Percentiles rank a stretch among this genome's conserved stretches.
Evolutionary conservation across 2,113 vertebrate genomes (phyloP).

Genomic region (Sylvietta virens): DNA sequence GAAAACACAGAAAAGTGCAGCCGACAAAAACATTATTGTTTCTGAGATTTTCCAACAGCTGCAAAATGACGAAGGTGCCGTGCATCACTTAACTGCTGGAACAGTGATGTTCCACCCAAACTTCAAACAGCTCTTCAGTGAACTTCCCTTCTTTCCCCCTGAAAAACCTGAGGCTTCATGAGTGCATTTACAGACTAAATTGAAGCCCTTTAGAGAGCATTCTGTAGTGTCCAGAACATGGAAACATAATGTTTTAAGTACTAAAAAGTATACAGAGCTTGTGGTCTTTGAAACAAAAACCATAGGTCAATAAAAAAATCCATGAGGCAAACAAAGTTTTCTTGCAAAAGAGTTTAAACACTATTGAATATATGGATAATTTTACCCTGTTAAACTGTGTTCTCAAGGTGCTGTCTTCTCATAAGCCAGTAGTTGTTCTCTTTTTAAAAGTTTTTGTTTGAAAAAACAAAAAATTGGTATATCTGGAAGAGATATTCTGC

Average conservation of each 20-base stretch:
- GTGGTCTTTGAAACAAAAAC: background rate
- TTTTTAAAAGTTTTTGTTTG: background rate
- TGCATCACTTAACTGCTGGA: background rate
- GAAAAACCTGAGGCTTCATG: background rate
- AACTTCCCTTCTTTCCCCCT: background rate
- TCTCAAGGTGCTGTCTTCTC: background rate
- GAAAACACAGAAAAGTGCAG: constrained; percentile 57
- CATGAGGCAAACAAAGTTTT: background rate
- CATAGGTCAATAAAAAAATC: background rate
- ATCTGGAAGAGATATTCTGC: background rate
- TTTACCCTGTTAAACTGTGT: background rate
- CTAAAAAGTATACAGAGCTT: background rate
- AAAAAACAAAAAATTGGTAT: background rate
- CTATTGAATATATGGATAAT: background rate
- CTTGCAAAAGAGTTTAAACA: background rate
- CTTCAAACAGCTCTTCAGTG: background rate
- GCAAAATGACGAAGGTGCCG: background rate
- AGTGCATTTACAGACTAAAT: background rate
- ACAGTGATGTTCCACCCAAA: background rate
- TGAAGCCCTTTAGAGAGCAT: background rate
- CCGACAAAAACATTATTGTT: constrained; percentile 34
- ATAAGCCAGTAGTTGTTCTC: background rate
- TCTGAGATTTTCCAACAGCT: constrained; percentile 44
- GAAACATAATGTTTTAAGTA: background rate
- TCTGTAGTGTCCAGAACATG: background rate